Evolutionary conservation across 2,797 vertebrate species (phyloP).

Genomic region (Typhlichthys eigenmanni): DNA sequence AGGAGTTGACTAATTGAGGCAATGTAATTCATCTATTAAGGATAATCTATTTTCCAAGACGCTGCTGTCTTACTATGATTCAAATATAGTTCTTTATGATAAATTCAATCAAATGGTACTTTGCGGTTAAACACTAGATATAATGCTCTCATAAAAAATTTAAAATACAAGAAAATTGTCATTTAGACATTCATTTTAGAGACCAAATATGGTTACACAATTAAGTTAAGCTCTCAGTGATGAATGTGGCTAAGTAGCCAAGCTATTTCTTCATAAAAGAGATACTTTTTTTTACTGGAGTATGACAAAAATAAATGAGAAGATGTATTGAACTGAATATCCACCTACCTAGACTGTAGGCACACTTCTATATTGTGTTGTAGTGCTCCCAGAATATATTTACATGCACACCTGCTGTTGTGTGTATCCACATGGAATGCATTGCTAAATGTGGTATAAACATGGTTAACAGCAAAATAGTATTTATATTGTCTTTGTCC

Average conservation of each 20-base stretch:
- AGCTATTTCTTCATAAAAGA: slow-evolving; percentile 38
- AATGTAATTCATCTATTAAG: slow-evolving; percentile 81
- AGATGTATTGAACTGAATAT: slow-evolving; percentile 22
- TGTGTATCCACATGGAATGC: too few relatives aligned
- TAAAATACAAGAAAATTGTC: slow-evolving; percentile 75
- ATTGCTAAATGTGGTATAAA: too few relatives aligned
- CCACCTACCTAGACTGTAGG: neutral
- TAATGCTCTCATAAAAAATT: slow-evolving; percentile 81
- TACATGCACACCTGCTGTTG: too few relatives aligned
- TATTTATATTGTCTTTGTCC: too few relatives aligned
- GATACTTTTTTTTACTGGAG: slow-evolving; percentile 16
- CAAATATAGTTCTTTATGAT: slow-evolving; percentile 88
- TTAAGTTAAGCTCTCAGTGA: slow-evolving; percentile 71
- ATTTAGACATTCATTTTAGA: slow-evolving; percentile 77
- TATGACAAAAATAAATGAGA: neutral
- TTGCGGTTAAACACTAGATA: slow-evolving; percentile 84
- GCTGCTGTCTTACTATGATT: slow-evolving; percentile 73
- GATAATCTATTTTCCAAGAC: slow-evolving; percentile 76
- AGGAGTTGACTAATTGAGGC: slow-evolving; percentile 76
- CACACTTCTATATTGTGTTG: too few relatives aligned
- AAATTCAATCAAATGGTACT: slow-evolving; percentile 87
- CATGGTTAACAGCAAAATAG: too few relatives aligned
- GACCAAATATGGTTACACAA: slow-evolving; percentile 72
- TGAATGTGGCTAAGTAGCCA: slow-evolving; percentile 54
- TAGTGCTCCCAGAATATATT: too few relatives aligned